Evolutionary conservation across 2,113 vertebrate species (phyloP).

Genomic region (Mohoua ochrocephala): DNA sequence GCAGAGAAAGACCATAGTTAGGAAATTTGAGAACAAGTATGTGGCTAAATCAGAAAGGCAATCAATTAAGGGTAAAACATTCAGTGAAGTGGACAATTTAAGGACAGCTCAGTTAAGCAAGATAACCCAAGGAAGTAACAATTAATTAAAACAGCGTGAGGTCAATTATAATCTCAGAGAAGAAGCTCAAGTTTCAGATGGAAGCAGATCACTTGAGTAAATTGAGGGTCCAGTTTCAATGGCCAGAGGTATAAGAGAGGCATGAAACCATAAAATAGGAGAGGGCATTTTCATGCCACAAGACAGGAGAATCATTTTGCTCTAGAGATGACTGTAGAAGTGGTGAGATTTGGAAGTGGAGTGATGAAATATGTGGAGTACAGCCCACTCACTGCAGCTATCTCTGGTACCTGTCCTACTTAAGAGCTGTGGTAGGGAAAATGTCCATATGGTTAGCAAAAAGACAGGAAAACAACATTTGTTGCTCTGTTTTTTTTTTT

Average conservation of each 20-base stretch:
- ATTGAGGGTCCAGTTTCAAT: neutral
- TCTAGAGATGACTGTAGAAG: neutral
- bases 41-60: neutral
- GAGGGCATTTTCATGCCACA: neutral
- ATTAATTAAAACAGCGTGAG: neutral
- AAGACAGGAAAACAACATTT: conserved; percentile 53
- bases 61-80: neutral
- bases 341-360: conserved; percentile 21
- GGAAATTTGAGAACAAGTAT: neutral
- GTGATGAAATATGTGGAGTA: conserved; percentile 46
- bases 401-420: conserved; percentile 65
- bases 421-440: conserved; percentile 35
- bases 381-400: conserved; percentile 50
- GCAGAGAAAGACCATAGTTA: neutral
- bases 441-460: conserved; percentile 53
- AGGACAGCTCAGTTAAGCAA: neutral
- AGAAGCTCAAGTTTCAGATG: neutral
- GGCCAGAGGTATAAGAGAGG: neutral
- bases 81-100: neutral
- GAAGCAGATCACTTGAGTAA: neutral
- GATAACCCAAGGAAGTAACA: neutral
- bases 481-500: conserved; percentile 17
- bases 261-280: neutral
- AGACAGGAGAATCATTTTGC: neutral
- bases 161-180: neutral